A percentile compares a stretch with the other conserved stretches of the same genome.
These are phyloP conservation scores for Lophotriccus pileatus DNA, from an alignment of 2,797 vertebrate genomes.

Conservation along the genomic window DNA sequence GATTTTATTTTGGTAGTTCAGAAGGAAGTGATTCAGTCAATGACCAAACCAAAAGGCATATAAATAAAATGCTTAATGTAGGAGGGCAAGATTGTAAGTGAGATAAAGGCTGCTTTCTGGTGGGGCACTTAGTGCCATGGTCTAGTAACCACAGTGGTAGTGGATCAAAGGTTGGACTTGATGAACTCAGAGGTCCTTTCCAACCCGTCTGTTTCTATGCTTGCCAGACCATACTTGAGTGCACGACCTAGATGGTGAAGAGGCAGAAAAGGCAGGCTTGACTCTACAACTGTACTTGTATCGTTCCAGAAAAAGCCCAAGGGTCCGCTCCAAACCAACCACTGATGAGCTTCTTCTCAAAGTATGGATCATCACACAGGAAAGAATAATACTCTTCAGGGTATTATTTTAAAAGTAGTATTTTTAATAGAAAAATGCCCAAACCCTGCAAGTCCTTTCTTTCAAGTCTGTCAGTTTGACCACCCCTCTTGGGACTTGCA, in stretches of 20 bases:
- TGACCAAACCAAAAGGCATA: not conserved
- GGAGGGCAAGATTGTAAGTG: not conserved
- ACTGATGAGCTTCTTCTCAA: not conserved
- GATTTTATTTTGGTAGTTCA: slow-evolving; percentile 7
- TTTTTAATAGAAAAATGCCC: slow-evolving; percentile 10
- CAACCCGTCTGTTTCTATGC: too few species aligned
- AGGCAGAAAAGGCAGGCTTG: slow-evolving; percentile 22
- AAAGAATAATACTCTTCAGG: not conserved
- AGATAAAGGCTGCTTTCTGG: slow-evolving; percentile 13
- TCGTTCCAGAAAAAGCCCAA: not conserved
- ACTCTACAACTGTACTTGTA: not conserved
- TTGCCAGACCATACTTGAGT: slow-evolving; percentile 10
- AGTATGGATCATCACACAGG: not conserved
- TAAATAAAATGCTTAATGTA: not conserved
- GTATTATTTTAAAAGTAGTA: slow-evolving; percentile 13
- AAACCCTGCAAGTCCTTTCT: not conserved
- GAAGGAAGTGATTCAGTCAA: not conserved
- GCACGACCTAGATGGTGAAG: not conserved
- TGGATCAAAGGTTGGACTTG: too few species aligned
- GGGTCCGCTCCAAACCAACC: not conserved
- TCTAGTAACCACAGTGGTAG: too few species aligned
- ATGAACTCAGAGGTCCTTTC: too few species aligned
- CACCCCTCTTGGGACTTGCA: not conserved
- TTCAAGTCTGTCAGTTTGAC: not conserved
- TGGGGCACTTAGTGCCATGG: not conserved